Conservation (phyloP, 2,797 vertebrate genomes). For the Helarctos malayanus region DNA sequence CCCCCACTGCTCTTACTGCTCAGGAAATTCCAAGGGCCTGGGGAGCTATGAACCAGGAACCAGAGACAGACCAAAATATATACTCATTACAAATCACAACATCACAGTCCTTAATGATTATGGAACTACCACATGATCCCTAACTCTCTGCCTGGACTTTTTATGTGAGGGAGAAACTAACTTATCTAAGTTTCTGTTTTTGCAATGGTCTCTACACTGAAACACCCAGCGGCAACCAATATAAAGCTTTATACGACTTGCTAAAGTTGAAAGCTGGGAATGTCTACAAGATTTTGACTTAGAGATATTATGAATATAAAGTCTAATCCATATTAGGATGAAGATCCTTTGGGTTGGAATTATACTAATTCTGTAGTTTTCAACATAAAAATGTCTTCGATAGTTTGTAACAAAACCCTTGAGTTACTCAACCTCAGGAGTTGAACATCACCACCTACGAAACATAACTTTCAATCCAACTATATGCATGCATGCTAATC, state of each 20-base stretch:
- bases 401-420: not conserved
- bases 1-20: not conserved
- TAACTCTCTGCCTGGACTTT: not conserved
- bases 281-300: not conserved
- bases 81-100: not conserved
- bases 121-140: not conserved
- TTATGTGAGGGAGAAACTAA: conserved; percentile 6
- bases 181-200: not conserved
- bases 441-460: not conserved
- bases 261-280: not conserved
- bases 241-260: not conserved
- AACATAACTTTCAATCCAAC: not conserved
- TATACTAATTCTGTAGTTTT: not conserved
- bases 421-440: not conserved
- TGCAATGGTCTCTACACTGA: not conserved
- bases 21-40: not conserved
- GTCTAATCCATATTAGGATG: not conserved
- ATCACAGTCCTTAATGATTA: not conserved
- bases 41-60: not conserved
- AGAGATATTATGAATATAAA: not conserved
- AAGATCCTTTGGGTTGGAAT: not conserved
- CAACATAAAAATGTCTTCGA: not conserved
- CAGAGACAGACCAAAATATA: not conserved
- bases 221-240: not conserved
- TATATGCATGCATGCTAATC: not conserved